Conservation (phyloP, 2,888 invertebrate species). For the Zhuqinia jingwanae region DNA sequence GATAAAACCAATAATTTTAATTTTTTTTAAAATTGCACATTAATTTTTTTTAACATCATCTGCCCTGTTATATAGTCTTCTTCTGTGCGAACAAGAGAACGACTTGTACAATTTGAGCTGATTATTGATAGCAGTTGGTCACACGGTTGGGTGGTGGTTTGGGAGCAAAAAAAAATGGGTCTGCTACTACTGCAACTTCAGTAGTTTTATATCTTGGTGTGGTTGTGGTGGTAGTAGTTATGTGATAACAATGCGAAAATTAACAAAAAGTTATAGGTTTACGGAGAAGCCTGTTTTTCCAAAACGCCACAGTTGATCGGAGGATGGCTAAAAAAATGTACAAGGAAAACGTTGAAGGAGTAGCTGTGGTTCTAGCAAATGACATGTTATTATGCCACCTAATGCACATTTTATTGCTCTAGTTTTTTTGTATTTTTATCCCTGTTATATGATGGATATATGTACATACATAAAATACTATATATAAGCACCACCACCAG, state of each 20-base stretch:
- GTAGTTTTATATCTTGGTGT: slow-evolving; percentile 16
- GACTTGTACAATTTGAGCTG: background rate
- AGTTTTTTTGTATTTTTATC: slow-evolving; percentile 11
- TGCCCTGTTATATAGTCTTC: background rate
- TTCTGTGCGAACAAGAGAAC: background rate
- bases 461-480: background rate
- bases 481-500: no score
- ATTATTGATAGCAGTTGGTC: background rate
- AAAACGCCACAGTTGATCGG: slow-evolving; percentile 3
- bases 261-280: background rate
- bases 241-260: slow-evolving; percentile 1
- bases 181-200: background rate
- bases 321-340: background rate
- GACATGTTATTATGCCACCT: slow-evolving; percentile 36
- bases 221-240: background rate
- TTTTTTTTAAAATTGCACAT: slow-evolving; percentile 22
- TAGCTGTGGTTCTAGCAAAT: slow-evolving; percentile 22
- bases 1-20: slow-evolving; percentile 28
- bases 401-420: slow-evolving; percentile 41
- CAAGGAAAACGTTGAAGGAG: background rate
- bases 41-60: background rate
- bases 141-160: background rate
- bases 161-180: background rate
- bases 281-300: background rate
- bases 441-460: background rate